These are phyloP conservation scores for Gallirallus australis DNA, from an alignment of 2,797 vertebrate genomes.

Conservation along the genomic window DNA sequence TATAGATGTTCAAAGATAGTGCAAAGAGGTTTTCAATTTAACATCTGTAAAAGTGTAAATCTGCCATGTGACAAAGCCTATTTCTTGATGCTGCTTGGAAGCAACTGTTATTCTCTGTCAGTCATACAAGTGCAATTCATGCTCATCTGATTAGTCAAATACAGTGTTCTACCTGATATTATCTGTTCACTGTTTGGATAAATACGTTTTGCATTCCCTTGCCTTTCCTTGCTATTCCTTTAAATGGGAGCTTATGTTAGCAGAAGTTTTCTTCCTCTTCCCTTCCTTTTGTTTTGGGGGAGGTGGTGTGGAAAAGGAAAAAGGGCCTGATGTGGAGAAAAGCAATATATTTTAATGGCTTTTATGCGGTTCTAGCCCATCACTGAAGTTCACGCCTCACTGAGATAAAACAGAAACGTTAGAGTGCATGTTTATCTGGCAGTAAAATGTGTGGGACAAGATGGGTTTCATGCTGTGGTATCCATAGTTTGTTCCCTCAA, in stretches of 20 bases:
- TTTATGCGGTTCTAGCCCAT: not conserved
- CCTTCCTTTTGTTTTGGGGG: not conserved
- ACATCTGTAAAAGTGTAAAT: not conserved
- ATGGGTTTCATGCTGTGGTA: not conserved
- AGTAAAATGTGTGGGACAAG: not conserved
- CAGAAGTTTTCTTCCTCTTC: not conserved
- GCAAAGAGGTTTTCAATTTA: not conserved
- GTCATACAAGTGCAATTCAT: not conserved
- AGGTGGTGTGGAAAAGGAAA: not conserved
- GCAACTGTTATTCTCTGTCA: not conserved
- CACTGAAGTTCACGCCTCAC: not conserved
- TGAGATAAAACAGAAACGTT: not conserved
- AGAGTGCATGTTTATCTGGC: not conserved
- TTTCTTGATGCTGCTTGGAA: conserved; percentile 16
- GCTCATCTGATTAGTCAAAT: not conserved
- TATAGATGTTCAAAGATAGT: not conserved
- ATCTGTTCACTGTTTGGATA: not conserved
- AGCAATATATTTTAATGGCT: not conserved
- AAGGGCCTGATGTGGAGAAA: not conserved
- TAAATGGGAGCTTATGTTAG: not conserved
- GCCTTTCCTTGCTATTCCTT: not conserved
- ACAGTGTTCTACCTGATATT: fast-evolving
- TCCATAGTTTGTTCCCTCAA: not conserved
- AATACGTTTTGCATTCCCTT: not conserved
- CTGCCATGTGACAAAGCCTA: not conserved